Evolutionary conservation across 2,888 invertebrate genomes (phyloP), one percentile per base, ranked within the genome.

Genomic region (Parelbella ahira): DNA sequence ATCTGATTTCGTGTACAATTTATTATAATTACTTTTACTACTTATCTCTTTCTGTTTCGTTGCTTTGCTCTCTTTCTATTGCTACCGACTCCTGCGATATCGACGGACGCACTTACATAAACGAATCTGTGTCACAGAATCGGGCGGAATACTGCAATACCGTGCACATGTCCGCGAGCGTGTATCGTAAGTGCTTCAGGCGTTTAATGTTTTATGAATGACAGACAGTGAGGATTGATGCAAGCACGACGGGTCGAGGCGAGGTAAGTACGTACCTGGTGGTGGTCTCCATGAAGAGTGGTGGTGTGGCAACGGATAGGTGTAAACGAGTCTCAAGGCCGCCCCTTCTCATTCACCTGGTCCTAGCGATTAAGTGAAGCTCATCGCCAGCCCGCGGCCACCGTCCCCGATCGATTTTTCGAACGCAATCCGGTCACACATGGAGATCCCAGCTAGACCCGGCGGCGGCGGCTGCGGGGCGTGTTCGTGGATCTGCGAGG

Each of bases 401-500:
- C 56, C 56, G 60, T 48, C 54, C 52, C 60, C 59, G 62, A 61
- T 68, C 63, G 63, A 64, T 63, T 58, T 56, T 51, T 53, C 38
- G 36, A 45, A 52, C 55, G 61, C 52, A 53, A 57, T 56, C 56
- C 58, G 58, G 57, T 50, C 59, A 60, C 67, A 63, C 76, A 70
- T 74, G 64, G 62, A 64, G 71, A 54, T 57, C 50, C 54, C 54
- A 50, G 51, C 53, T 53, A 58, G 62, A 59, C 53, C 57, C 63
- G 62, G 68, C 75, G 68, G 60, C 68, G 69, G 74, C 69, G 71
- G 63, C 51, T 51, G 56, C 58, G 67, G 67, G 64, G 68, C 68
- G 54, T 63, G 58, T 58, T 52, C 54, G 58, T 54, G 50, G 50
- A 54, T 55, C 51, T 52, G 58, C 59, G 56, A 59, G 64, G 76